phyloP scores from a whole-genome alignment of 2,888 invertebrate species.

The Melanophora roralis region DNA sequence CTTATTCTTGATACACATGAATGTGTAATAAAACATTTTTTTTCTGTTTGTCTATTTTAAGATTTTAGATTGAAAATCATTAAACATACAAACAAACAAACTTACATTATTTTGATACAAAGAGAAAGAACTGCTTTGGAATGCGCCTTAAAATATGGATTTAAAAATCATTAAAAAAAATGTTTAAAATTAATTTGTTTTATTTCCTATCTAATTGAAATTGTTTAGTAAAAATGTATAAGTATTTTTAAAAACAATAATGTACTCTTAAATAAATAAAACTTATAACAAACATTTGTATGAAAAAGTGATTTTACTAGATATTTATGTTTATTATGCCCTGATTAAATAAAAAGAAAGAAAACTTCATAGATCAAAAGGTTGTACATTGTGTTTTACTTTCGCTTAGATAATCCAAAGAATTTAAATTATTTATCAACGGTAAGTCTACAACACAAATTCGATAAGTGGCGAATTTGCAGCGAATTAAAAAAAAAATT shows the following conservation, averaged over 20 bases:
- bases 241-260: constrained; percentile 49
- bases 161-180: constrained; percentile 46
- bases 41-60: constrained; percentile 64
- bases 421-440: too few species aligned
- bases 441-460: too few species aligned
- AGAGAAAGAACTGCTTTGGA: constrained; percentile 59
- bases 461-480: too few species aligned
- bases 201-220: too few species aligned
- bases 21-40: constrained; percentile 34
- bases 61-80: constrained; percentile 66
- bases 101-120: constrained; percentile 48
- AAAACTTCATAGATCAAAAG: constrained; percentile 24
- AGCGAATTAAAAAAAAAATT: too few species aligned
- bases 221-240: constrained; percentile 60
- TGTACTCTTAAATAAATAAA: constrained; percentile 43
- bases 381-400: not conserved
- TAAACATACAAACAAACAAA: constrained; percentile 40
- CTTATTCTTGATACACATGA: too few species aligned
- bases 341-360: constrained; percentile 36
- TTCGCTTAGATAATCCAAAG: too few species aligned
- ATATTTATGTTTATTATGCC: too few species aligned
- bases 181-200: too few species aligned
- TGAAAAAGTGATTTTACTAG: constrained; percentile 56
- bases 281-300: constrained; percentile 36
- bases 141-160: constrained; percentile 62